phyloP scores from a whole-genome alignment of 1,140 invertebrate species.

The Caenorhabditis latens region DNA sequence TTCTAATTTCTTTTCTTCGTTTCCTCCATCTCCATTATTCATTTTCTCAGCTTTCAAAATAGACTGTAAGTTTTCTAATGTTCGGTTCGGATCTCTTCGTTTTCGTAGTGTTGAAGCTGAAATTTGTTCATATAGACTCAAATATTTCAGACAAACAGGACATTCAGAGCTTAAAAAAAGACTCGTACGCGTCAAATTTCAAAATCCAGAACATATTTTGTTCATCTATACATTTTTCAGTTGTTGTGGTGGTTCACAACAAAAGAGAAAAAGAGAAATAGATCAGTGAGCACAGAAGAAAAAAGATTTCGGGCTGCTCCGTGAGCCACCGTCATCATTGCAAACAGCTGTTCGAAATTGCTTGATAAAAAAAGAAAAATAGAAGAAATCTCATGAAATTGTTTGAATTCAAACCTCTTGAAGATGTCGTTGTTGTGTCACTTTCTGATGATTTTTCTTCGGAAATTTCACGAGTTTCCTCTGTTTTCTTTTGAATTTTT shows the following conservation, averaged over 20 bases:
- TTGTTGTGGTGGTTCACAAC: conserved; percentile 31
- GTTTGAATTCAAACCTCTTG: neutral
- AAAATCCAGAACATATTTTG: neutral
- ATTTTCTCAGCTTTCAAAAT: conserved; percentile 37
- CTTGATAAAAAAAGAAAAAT: neutral
- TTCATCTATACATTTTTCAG: conserved; percentile 11
- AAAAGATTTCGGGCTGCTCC: neutral
- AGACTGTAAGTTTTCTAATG: conserved; percentile 40
- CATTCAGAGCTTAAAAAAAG: neutral
- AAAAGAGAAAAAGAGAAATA: conserved; percentile 11
- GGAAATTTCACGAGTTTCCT: neutral
- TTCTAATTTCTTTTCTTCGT: neutral
- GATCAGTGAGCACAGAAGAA: neutral
- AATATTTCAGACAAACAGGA: neutral
- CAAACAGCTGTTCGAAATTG: conserved; percentile 44
- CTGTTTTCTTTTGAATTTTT: neutral
- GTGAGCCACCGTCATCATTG: neutral
- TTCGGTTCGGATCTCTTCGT: conserved; percentile 40
- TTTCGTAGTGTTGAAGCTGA: conserved; percentile 17
- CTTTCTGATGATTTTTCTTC: conserved; percentile 44
- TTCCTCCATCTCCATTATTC: conserved; percentile 6
- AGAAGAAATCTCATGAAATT: neutral
- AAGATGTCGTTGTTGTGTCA: conserved; percentile 23
- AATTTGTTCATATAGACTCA: neutral
- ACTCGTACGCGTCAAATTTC: conserved; percentile 36